Conservation (phyloP, 2,113 vertebrate species). For the Pseudonaja textilis region DNA sequence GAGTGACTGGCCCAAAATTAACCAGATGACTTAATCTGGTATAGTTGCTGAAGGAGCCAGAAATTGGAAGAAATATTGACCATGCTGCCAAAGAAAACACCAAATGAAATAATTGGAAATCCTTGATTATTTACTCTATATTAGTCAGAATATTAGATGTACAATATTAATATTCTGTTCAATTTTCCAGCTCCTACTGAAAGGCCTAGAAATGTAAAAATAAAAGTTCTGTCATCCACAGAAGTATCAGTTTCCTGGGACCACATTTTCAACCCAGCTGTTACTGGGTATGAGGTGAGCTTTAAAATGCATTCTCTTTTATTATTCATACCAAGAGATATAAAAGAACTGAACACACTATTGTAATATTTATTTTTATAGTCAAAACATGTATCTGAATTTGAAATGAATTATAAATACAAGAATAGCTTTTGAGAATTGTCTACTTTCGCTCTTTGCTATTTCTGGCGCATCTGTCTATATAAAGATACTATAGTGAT, state of each 20-base stretch:
- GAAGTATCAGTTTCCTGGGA: slow-evolving; percentile 85
- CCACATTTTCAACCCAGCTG: slow-evolving; percentile 73
- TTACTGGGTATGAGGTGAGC: slow-evolving; percentile 91
- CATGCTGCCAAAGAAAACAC: background rate
- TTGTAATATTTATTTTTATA: background rate
- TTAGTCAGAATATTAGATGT: background rate
- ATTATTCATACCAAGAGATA: background rate
- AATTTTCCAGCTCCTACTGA: slow-evolving; percentile 80
- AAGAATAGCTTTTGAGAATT: background rate
- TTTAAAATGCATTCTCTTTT: slow-evolving; percentile 7
- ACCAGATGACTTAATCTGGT: background rate
- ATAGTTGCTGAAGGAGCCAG: background rate
- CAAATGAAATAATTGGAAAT: background rate
- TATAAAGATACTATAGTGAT: background rate
- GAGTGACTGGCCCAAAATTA: background rate
- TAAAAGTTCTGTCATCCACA: slow-evolving; percentile 83
- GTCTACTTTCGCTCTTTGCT: background rate
- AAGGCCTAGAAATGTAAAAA: slow-evolving; percentile 71
- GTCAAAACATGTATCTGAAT: background rate
- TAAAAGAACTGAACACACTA: background rate
- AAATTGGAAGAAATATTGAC: background rate
- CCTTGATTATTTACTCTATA: background rate
- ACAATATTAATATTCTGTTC: slow-evolving; percentile 32
- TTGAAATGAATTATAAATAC: background rate
- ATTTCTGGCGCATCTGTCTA: background rate